phyloP scores from a whole-genome alignment of 2,888 invertebrate genomes.

The Aphidius colemani region DNA sequence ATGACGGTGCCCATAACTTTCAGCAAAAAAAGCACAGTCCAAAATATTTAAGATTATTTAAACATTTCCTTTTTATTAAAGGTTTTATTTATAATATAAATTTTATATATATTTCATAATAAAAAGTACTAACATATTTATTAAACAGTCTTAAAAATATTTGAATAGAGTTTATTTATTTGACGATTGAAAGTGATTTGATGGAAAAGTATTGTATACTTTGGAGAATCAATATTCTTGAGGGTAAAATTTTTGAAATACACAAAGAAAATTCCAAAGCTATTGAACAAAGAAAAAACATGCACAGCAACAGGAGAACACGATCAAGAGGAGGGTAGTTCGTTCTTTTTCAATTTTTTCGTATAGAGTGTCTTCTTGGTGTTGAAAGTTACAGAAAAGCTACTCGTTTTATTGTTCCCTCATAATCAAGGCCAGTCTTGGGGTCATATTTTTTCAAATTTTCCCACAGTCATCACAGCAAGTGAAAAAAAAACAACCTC shows the following conservation, averaged over 20 bases:
- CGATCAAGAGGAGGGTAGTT: constrained; percentile 29
- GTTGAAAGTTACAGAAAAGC: constrained; percentile 14
- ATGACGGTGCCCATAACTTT: constrained; percentile 39
- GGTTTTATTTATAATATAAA: background rate
- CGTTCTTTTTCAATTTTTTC: background rate
- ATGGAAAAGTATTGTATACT: too few species aligned
- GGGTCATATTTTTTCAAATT: constrained; percentile 45
- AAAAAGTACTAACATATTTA: background rate
- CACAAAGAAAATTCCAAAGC: too few species aligned
- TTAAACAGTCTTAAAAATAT: constrained; percentile 30
- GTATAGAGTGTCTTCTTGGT: background rate
- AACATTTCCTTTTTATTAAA: background rate
- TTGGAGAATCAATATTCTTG: too few species aligned
- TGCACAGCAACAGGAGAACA: constrained; percentile 54
- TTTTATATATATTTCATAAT: background rate
- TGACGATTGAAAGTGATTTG: too few species aligned
- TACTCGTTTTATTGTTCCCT: constrained; percentile 27
- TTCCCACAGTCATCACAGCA: too few species aligned
- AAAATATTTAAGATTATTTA: background rate
- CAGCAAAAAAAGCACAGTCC: background rate
- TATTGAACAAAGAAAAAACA: constrained; percentile 59
- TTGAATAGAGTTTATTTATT: constrained; percentile 30
- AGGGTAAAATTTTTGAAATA: too few species aligned
- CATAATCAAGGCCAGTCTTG: constrained; percentile 31
- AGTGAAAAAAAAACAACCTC: background rate